Conservation (phyloP, 2,888 invertebrate species). For the Drosophila neonasuta region DNA sequence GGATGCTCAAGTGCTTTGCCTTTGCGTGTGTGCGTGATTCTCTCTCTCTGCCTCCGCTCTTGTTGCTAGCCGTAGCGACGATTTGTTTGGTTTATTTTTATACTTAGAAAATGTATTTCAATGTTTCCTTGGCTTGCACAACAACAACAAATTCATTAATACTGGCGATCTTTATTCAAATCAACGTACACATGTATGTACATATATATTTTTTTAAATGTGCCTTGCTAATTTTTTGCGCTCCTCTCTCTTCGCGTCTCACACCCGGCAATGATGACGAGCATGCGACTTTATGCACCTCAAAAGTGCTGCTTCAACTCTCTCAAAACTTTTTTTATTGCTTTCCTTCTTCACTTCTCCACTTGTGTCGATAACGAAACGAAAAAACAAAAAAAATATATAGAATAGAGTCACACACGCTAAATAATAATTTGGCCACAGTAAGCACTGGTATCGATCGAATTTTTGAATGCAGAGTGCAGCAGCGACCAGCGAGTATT, state of each 20-base stretch:
- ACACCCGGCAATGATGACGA: constrained; percentile 42
- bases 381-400: constrained; percentile 21
- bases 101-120: constrained; percentile 27
- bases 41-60: constrained; percentile 31
- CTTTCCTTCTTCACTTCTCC: constrained; percentile 13
- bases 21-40: constrained; percentile 12
- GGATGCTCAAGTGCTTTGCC: constrained; percentile 38
- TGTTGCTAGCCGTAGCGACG: constrained; percentile 51
- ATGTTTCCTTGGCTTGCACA: constrained; percentile 44
- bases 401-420: constrained; percentile 13
- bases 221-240: constrained; percentile 45
- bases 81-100: constrained; percentile 62
- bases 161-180: constrained; percentile 58
- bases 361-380: constrained; percentile 18
- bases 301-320: constrained; percentile 5
- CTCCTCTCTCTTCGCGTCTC: constrained; percentile 19
- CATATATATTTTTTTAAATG: constrained; percentile 27
- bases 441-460: constrained; percentile 44
- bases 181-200: constrained; percentile 31
- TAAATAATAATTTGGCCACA: constrained; percentile 20
- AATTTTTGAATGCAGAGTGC: constrained; percentile 19
- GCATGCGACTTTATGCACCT: constrained; percentile 31
- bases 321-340: not conserved
- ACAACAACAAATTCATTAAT: constrained; percentile 53
- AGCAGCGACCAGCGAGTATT: constrained; percentile 19